phyloP scores from a whole-genome alignment of 2,797 vertebrate species.

The Lagorchestes hirsutus region DNA sequence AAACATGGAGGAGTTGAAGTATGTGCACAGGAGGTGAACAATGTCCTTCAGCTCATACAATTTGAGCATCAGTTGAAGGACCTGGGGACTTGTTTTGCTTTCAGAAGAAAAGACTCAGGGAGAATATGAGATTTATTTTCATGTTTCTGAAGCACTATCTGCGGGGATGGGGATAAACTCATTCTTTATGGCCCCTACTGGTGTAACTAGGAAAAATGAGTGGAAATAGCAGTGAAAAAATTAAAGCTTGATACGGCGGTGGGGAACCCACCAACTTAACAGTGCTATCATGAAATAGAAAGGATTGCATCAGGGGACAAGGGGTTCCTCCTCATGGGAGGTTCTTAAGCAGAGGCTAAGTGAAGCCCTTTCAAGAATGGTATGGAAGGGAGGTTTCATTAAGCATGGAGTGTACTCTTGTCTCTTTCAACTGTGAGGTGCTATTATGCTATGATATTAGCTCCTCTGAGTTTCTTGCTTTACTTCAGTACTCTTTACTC shows the following conservation, averaged over 20 bases:
- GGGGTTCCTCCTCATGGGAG: neutral
- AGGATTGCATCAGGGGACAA: neutral
- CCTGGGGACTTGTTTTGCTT: neutral
- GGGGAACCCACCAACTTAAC: neutral
- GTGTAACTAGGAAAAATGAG: neutral
- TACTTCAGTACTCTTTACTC: neutral
- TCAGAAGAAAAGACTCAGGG: neutral
- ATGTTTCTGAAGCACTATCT: neutral
- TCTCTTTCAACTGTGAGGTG: neutral
- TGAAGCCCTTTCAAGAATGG: neutral
- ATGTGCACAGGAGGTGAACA: neutral
- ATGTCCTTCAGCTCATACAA: neutral
- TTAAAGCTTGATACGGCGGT: neutral
- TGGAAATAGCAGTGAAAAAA: neutral
- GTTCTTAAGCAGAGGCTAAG: neutral
- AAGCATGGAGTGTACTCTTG: neutral
- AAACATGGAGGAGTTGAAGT: neutral
- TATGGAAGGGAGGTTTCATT: neutral
- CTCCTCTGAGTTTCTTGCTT: neutral
- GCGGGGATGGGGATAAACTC: neutral
- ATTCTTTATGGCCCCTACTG: neutral
- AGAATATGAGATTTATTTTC: neutral
- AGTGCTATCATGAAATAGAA: neutral
- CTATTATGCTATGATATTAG: neutral
- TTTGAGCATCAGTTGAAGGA: neutral